Conservation (phyloP, 2,113 vertebrate genomes). For the Archilochus colubris region DNA sequence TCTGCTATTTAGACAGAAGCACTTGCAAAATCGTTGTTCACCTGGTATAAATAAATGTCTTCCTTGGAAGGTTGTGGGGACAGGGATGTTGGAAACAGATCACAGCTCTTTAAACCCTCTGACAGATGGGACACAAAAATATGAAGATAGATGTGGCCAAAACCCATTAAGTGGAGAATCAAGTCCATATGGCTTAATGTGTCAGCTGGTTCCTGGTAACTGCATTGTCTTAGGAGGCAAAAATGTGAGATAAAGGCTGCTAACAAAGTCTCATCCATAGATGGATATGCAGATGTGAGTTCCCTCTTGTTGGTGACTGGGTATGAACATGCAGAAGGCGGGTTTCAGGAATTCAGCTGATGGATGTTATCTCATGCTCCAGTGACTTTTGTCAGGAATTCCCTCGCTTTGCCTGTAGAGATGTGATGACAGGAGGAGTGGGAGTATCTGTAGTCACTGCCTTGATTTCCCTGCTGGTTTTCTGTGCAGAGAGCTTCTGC, state of each 20-base stretch:
- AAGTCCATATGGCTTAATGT: neutral
- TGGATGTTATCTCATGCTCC: neutral
- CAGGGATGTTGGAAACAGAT: neutral
- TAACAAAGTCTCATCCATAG: neutral
- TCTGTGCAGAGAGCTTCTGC: neutral
- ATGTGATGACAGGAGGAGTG: neutral
- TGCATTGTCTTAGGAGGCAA: slow-evolving; percentile 1
- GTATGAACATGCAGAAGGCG: neutral
- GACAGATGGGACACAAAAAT: neutral
- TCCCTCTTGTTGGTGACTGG: neutral
- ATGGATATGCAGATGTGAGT: neutral
- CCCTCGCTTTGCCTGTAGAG: neutral
- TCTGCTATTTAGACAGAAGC: neutral
- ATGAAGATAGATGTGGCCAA: neutral
- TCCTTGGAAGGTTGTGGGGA: neutral
- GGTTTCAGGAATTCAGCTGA: neutral
- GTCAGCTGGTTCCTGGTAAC: neutral
- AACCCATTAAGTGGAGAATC: neutral
- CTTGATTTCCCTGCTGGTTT: slow-evolving; percentile 28
- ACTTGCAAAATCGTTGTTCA: neutral
- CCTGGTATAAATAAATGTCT: neutral
- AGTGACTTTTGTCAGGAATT: slow-evolving; percentile 50
- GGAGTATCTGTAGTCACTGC: slow-evolving; percentile 11
- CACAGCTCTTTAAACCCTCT: neutral
- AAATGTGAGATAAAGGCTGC: neutral